Conservation (phyloP, 2,113 vertebrate species). For the Sinosuthora webbiana region DNA sequence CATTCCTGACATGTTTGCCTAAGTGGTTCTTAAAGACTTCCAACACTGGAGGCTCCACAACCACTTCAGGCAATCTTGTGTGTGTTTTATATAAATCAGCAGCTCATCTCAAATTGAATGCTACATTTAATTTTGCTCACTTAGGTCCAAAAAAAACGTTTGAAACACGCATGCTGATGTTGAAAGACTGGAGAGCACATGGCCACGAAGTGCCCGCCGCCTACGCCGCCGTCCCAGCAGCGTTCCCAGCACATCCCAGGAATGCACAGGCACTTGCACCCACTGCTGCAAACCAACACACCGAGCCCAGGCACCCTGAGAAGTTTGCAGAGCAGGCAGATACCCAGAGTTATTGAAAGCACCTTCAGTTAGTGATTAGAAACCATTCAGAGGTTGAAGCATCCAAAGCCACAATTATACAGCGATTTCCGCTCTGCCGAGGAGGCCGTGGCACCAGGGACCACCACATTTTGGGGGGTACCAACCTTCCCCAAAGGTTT, state of each 20-base stretch:
- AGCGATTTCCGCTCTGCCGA: neutral
- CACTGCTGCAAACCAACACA: neutral
- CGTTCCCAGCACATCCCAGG: neutral
- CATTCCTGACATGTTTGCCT: conserved; percentile 43
- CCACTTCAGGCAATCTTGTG: conserved; percentile 17
- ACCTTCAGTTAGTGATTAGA: neutral
- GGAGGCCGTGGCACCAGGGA: fast-evolving
- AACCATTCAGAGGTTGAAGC: neutral
- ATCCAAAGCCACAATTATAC: neutral
- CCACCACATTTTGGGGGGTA: neutral
- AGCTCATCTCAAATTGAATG: conserved; percentile 38
- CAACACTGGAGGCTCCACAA: conserved; percentile 13
- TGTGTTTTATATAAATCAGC: conserved; percentile 39
- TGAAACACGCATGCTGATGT: neutral
- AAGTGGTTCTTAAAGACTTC: conserved; percentile 43
- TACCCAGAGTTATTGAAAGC: neutral
- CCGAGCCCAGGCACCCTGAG: neutral
- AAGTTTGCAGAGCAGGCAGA: neutral
- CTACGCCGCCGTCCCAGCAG: neutral
- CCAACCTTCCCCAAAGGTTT: neutral
- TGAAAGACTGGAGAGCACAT: neutral
- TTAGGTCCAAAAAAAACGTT: neutral
- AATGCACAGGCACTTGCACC: neutral
- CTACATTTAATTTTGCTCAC: conserved; percentile 53
- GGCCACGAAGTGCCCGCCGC: neutral